Percentiles rank a stretch among this genome's conserved stretches.
These are phyloP conservation scores for Sinonovacula constricta DNA, from an alignment of 1,140 invertebrate genomes.

Conservation along the genomic window DNA sequence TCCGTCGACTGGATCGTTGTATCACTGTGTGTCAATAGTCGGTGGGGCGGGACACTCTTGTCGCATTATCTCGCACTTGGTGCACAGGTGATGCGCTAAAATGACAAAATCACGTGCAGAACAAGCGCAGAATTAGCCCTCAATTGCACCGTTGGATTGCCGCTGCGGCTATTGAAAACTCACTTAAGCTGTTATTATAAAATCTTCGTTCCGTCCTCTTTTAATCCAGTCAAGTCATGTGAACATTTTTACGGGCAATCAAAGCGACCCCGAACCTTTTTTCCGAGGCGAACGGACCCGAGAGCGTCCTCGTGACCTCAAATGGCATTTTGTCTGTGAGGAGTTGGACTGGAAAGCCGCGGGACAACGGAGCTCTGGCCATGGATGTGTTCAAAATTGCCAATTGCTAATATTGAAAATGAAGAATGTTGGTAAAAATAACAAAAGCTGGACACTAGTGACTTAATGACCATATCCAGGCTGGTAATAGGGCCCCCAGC, in stretches of 20 bases:
- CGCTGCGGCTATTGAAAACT: background rate
- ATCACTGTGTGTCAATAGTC: too few species aligned
- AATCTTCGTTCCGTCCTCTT: background rate
- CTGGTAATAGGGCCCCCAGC: background rate
- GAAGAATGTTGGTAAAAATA: background rate
- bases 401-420: background rate
- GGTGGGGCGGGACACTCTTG: background rate
- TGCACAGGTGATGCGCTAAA: background rate
- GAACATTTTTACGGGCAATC: background rate
- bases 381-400: background rate
- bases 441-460: background rate
- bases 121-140: background rate
- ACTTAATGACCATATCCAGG: background rate
- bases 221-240: background rate
- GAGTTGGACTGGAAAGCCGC: too few species aligned
- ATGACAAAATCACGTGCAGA: background rate
- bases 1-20: background rate
- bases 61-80: background rate
- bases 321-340: too few species aligned
- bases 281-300: too few species aligned
- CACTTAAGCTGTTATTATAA: background rate
- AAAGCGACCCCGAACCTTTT: background rate
- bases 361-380: too few species aligned
- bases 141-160: background rate
- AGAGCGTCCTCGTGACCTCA: too few species aligned